phyloP scores from a whole-genome alignment of 1,140 invertebrate species.

The Platyscapa corneri region DNA sequence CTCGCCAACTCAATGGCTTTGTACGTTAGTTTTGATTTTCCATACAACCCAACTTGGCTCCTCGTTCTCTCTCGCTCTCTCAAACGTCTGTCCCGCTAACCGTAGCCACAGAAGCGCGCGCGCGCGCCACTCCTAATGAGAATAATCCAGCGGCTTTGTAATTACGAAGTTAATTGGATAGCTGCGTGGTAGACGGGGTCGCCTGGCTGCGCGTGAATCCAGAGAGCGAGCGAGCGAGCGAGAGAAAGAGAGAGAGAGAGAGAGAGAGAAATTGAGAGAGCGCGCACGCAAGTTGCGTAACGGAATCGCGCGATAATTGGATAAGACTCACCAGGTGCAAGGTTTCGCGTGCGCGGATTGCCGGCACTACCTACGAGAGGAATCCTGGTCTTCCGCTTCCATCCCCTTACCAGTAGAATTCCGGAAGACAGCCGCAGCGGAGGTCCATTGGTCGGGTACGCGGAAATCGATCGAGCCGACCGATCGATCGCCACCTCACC shows the following conservation, averaged over 20 bases:
- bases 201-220: not conserved
- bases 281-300: no score
- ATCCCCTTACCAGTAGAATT: not conserved
- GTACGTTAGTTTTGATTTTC: slow-evolving; percentile 10
- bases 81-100: not conserved
- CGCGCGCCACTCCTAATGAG: slow-evolving; percentile 37
- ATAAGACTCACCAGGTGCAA: slow-evolving; percentile 21
- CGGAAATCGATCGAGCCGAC: not conserved
- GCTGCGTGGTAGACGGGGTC: slow-evolving; percentile 13
- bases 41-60: not conserved
- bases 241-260: not conserved
- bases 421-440: no score
- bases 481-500: not conserved
- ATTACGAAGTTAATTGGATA: slow-evolving; percentile 52
- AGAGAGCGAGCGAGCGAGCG: not conserved
- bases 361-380: no score
- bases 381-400: not conserved
- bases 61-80: not conserved
- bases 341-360: not conserved
- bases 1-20: not conserved
- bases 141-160: slow-evolving; percentile 41
- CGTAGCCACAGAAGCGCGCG: not conserved
- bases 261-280: not conserved
- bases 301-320: slow-evolving; percentile 47
- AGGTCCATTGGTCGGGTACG: not conserved